Evolutionary conservation across 1,140 invertebrate genomes (phyloP), one percentile per base, ranked within the genome.

Genomic region (Eumeta japonica): DNA sequence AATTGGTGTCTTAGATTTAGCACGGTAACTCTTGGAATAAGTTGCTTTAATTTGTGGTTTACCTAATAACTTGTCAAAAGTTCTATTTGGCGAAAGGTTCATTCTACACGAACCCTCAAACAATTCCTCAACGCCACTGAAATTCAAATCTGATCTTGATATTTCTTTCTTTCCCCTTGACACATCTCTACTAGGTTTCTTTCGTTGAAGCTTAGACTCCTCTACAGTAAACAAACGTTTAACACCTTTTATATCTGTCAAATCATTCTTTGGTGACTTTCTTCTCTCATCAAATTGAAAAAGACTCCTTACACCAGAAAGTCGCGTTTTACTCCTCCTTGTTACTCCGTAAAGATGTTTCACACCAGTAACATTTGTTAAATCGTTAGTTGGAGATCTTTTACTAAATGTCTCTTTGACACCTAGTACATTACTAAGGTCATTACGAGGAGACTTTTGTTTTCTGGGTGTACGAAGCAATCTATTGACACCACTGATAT

Each of bases 361-460:
- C 2, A 76, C 63, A 0, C 70, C 71, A 11, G 52, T 38, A 0
- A 78, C 52, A 33, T 75, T 56, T 7, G 48, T 59, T 28, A 75
- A 47, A 29, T 62, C 58, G 35, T 71, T 68, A 43, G 51, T 58
- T 0, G 62, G 65, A 2, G 52, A 51, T 37, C 39, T 50, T 28
- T 32, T 13, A 16, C 18, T 57, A 18, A 77, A 68, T 17, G 75
- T 33, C 12, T 47, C 39, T 43, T 73, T 76, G 0, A 76, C 53
- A 12, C 72, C 74, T 5, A 45, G 43, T 0, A 78, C 53, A 17
- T 76, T 52, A 3, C 54, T 62, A 18, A 77, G 39, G 41, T 79
- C 73, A 35, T 77, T 75, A 24, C 50, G 62, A 20, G 59, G 41
- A 3, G 63, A 66, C 35, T 53, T 57, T 17, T 55, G 49, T 1